phyloP scores from a whole-genome alignment of 1,140 invertebrate genomes.

The Samia ricini region DNA sequence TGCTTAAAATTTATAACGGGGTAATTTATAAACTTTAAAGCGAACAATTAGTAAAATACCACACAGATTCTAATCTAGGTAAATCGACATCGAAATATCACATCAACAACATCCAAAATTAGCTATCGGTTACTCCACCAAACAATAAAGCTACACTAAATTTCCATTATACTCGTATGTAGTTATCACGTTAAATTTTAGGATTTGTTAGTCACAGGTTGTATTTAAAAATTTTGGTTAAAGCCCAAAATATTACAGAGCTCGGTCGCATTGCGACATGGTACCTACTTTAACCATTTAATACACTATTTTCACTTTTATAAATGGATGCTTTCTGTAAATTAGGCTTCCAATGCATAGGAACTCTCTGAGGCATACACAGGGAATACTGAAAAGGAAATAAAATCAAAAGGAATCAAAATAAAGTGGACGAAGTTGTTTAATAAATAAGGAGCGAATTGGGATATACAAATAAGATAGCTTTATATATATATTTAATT shows the following conservation, averaged over 20 bases:
- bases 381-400: slow-evolving; percentile 78
- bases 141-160: slow-evolving; percentile 70
- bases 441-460: neutral
- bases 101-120: slow-evolving; percentile 72
- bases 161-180: slow-evolving; percentile 1
- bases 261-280: slow-evolving; percentile 44
- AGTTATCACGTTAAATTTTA: slow-evolving; percentile 6
- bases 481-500: neutral
- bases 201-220: slow-evolving; percentile 15
- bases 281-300: slow-evolving; percentile 76
- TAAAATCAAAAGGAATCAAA: slow-evolving; percentile 62
- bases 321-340: slow-evolving; percentile 74
- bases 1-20: slow-evolving; percentile 54
- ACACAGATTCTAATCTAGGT: slow-evolving; percentile 70
- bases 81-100: slow-evolving; percentile 68
- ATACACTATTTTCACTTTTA: slow-evolving; percentile 76
- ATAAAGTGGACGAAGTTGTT: slow-evolving; percentile 23
- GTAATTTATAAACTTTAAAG: slow-evolving; percentile 53
- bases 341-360: slow-evolving; percentile 76
- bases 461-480: neutral
- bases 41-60: slow-evolving; percentile 43
- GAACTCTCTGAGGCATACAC: slow-evolving; percentile 77
- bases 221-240: slow-evolving; percentile 30
- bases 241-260: slow-evolving; percentile 55
- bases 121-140: slow-evolving; percentile 73